phyloP scores from a whole-genome alignment of 2,113 vertebrate genomes.

The western clawed frog (Xenopus tropicalis) region UCB_Xtro_10.0 CM004451.2:80331001-80331500 shows the following conservation, averaged over 20 bases:
- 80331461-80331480: too few species aligned
- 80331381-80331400: too few species aligned
- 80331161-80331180: conserved; percentile 92
- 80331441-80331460: too few species aligned
- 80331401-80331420: too few species aligned
- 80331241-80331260: conserved; percentile 96
- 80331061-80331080: conserved; percentile 89
- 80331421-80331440: too few species aligned
- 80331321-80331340: too few species aligned
- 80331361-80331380: too few species aligned
- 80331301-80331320: too few species aligned
- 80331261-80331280: conserved; percentile 92
- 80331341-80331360: too few species aligned
- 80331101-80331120: conserved; percentile 94
- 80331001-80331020: conserved; percentile 30
- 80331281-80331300: too few species aligned
- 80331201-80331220: conserved; percentile 98
- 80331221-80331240: conserved; percentile 94
- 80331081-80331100: conserved; percentile 94
- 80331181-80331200: conserved; percentile 95
- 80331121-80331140: conserved; percentile 92
- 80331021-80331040: conserved; percentile 96
- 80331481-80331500: too few species aligned
- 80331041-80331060: conserved; percentile 93
- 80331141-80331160: conserved; percentile 99